phyloP scores from a whole-genome alignment of 2,797 vertebrate species.

The Sylvia borin region DNA sequence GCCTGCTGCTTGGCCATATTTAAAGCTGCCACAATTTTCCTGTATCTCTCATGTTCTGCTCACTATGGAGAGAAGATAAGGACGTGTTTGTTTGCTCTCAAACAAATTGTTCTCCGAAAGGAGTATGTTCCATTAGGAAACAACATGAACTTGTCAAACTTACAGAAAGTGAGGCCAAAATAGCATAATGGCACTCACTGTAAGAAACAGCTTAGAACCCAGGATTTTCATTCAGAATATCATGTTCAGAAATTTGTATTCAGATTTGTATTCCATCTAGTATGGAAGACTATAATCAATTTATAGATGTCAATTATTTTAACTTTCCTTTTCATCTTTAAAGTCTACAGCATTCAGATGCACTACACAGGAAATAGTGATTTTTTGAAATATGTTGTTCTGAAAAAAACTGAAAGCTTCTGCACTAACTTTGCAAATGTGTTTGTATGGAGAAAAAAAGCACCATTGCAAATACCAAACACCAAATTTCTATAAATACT shows the following conservation, averaged over 20 bases:
- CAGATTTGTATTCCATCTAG: neutral
- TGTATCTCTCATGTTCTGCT: neutral
- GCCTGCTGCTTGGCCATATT: neutral
- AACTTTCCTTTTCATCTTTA: neutral
- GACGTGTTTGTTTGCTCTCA: neutral
- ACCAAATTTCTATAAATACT: neutral
- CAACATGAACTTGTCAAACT: neutral
- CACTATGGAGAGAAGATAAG: neutral
- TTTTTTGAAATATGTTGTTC: neutral
- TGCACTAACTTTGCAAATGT: neutral
- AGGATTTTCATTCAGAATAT: neutral
- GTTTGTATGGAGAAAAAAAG: neutral
- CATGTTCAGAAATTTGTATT: neutral
- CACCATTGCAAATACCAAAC: neutral
- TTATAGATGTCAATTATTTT: neutral
- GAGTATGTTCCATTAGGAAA: neutral
- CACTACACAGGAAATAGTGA: neutral
- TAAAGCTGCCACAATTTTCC: neutral
- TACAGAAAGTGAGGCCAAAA: neutral
- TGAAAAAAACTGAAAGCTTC: neutral
- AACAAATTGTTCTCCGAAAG: neutral
- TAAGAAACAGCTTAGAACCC: neutral
- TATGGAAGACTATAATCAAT: neutral
- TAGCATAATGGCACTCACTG: neutral
- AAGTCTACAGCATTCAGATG: neutral